Evolutionary conservation across 2,888 invertebrate species (phyloP), one percentile per base, ranked within the genome.

Genomic region (Lithodes maja): DNA sequence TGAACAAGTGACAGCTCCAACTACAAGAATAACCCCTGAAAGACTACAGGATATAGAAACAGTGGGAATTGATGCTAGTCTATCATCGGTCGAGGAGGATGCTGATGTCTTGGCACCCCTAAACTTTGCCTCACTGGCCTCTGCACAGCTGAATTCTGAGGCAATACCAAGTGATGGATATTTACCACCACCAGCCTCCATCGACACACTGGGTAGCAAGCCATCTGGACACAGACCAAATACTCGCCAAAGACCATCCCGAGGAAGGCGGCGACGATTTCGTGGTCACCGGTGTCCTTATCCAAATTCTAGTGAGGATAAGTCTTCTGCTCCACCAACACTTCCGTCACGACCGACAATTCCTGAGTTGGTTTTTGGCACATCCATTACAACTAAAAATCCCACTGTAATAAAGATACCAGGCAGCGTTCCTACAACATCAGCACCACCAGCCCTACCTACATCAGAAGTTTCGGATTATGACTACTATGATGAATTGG

Each of bases 61-160:
- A n/a, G 33, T 77, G 1, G 83, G 74, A n/a, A 78, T 84, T 7
- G 84, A 84, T 74, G 88, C 84, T 12, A 84, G 84, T 55, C 53
- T 88, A 9, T 74, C 80, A 61, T 84, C 79, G 1, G 50, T 71
- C 50, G 83, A 87, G 55, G 55, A 74, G n/a, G 54, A n/a, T 49
- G 52, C 15, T 2, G 55, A 50, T 53, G 74, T 50, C 15, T 33
- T 12, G 1, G 15, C n/a, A 5, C 55, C 83, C 1, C 3, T 17
- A 49, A 17, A n/a, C 17, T 15, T 69, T 7, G n/a, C 81, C 49
- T 55, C 75, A 33, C 49, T 50, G 7, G 50, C 54, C 5, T n/a
- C 71, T 33, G 69, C 55, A 1, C 15, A 17, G 2, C 80, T 17
- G 1, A 2, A 12, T 15, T 15, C 85, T 7, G 33, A 68, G 12